Conservation (phyloP, 1,140 invertebrate genomes). For the Hycleus phaleratus region DNA sequence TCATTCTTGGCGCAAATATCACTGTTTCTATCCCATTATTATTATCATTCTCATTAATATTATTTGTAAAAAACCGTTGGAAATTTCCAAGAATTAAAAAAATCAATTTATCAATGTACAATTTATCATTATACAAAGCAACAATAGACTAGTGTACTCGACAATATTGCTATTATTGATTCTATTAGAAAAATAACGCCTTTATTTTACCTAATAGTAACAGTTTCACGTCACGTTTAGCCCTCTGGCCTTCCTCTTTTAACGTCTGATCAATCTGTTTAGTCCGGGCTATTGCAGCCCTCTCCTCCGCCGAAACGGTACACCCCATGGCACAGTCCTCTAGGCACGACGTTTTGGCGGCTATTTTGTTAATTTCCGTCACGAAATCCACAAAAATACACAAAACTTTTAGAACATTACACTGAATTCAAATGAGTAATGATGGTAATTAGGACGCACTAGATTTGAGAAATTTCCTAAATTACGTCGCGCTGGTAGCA, state of each 20-base stretch:
- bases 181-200: neutral
- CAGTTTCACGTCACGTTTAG: conserved; percentile 98
- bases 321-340: conserved; percentile 74
- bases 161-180: neutral
- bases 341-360: conserved; percentile 29
- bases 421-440: too few species aligned
- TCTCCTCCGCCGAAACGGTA: conserved; percentile 96
- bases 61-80: neutral
- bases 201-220: conserved; percentile 82
- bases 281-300: conserved; percentile 90
- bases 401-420: too few species aligned
- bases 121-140: neutral
- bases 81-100: neutral
- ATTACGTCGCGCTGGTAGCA: too few species aligned
- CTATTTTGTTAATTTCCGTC: too few species aligned
- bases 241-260: conserved; percentile 97
- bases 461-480: too few species aligned
- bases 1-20: too few species aligned
- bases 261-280: conserved; percentile 96
- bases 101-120: neutral
- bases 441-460: too few species aligned
- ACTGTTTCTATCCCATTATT: neutral
- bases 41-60: neutral
- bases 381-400: too few species aligned
- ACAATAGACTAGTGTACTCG: neutral